Percentiles rank a stretch among this genome's conserved stretches.
Conservation (phyloP, 1,140 invertebrate genomes). For the Tetraneura akinire region DNA sequence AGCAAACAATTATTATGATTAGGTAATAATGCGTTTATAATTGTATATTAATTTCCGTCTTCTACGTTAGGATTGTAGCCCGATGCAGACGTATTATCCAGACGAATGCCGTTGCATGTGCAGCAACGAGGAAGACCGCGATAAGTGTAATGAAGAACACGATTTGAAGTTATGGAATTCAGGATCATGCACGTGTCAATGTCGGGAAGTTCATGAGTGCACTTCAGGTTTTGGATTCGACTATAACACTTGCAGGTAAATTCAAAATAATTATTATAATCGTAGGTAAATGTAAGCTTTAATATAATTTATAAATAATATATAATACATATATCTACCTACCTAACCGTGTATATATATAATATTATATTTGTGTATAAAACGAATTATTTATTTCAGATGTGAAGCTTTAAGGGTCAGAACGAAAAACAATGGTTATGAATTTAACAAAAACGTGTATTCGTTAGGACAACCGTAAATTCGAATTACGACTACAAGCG, state of each 20-base stretch:
- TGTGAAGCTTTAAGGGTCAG: conserved; percentile 6
- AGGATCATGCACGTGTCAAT: conserved; percentile 64
- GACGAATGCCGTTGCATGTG: conserved; percentile 66
- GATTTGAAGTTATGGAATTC: conserved; percentile 66
- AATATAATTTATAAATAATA: too few species aligned
- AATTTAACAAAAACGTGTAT: conserved; percentile 24
- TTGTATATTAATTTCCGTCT: conserved; percentile 55
- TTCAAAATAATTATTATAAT: neutral
- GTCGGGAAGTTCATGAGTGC: conserved; percentile 63
- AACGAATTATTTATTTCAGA: neutral
- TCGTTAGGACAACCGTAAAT: neutral
- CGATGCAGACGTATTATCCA: conserved; percentile 63
- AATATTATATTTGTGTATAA: neutral
- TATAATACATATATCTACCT: too few species aligned
- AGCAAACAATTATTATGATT: too few species aligned
- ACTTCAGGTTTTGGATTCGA: conserved; percentile 66
- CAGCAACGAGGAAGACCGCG: conserved; percentile 64
- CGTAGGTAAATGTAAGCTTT: too few species aligned
- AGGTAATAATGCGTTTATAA: too few species aligned
- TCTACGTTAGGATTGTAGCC: conserved; percentile 66
- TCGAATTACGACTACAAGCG: too few species aligned
- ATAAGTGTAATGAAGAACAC: conserved; percentile 62
- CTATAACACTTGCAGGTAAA: conserved; percentile 64
- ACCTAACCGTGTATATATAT: neutral
- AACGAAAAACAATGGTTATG: neutral